Conservation (phyloP, 2,113 vertebrate species). For the Xyrauchen texanus region DNA sequence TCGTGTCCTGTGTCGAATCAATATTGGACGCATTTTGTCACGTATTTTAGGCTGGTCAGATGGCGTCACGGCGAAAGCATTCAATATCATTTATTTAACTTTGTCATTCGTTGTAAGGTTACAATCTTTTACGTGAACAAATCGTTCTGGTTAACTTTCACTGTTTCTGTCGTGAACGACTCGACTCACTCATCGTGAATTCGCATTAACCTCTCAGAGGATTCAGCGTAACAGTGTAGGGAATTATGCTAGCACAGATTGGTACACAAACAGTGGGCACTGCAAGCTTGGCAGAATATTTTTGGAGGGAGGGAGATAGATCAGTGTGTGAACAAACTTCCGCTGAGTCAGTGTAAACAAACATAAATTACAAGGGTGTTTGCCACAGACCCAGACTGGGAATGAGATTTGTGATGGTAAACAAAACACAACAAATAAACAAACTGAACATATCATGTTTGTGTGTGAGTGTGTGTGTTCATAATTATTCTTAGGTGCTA, state of each 20-base stretch:
- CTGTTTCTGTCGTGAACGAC: no score
- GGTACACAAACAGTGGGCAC: constrained; percentile 18
- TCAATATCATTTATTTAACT: no score
- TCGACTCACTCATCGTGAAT: constrained; percentile 34
- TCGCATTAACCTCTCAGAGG: constrained; percentile 1
- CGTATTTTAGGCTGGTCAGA: no score
- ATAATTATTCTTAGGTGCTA: no score
- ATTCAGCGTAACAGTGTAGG: constrained; percentile 9
- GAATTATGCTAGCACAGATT: constrained; percentile 9
- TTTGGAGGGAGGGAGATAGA: constrained; percentile 28
- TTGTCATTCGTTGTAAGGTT: no score
- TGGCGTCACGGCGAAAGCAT: no score
- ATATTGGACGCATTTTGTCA: no score
- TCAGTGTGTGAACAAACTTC: constrained; percentile 30
- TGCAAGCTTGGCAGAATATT: constrained; percentile 32
- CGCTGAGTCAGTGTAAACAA: constrained; percentile 29
- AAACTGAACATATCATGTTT: no score
- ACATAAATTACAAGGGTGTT: constrained; percentile 26
- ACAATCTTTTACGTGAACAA: no score
- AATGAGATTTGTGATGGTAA: constrained; percentile 2
- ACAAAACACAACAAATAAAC: constrained; percentile 5
- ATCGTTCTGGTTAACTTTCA: no score
- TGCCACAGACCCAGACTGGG: not conserved
- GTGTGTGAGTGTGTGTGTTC: no score
- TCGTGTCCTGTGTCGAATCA: no score